These are phyloP conservation scores for Acanthurus leucopareius DNA, from an alignment of 2,797 vertebrate species.

Conservation along the genomic window DNA sequence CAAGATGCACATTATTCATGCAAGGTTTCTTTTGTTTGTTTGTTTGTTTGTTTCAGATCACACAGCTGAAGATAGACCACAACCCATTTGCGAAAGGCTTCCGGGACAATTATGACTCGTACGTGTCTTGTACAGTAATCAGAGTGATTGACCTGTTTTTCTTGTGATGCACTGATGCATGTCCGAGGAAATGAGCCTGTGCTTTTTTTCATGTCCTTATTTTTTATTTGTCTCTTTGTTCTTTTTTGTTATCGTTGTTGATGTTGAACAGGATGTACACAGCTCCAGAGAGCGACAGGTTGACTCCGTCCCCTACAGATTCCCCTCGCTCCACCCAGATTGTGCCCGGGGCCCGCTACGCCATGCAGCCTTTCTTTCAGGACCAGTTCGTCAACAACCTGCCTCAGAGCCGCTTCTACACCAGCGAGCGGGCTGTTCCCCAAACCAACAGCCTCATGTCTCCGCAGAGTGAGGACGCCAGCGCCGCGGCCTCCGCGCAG, in stretches of 20 bases:
- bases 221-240: accelerated
- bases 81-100: slow-evolving; percentile 99
- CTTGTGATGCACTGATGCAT: neutral
- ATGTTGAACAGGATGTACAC: slow-evolving; percentile 94
- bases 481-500: slow-evolving; percentile 89
- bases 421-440: slow-evolving; percentile 93
- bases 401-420: slow-evolving; percentile 95
- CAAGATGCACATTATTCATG: slow-evolving; percentile 25
- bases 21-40: slow-evolving; percentile 11
- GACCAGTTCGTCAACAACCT: slow-evolving; percentile 99
- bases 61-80: slow-evolving; percentile 99
- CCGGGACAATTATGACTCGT: slow-evolving; percentile 99
- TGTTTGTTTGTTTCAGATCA: slow-evolving; percentile 89
- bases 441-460: slow-evolving; percentile 96
- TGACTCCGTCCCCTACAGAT: slow-evolving; percentile 98
- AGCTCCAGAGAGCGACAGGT: slow-evolving; percentile 96
- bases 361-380: slow-evolving; percentile 98
- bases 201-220: neutral
- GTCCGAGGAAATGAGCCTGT: too few species aligned
- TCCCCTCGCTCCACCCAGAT: slow-evolving; percentile 99
- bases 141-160: neutral
- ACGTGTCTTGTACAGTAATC: slow-evolving; percentile 77
- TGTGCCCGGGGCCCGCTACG: slow-evolving; percentile 95
- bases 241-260: neutral
- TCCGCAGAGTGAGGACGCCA: slow-evolving; percentile 92